Conservation (phyloP, 2,113 vertebrate species). For the Brienomyrus longianalis region DNA sequence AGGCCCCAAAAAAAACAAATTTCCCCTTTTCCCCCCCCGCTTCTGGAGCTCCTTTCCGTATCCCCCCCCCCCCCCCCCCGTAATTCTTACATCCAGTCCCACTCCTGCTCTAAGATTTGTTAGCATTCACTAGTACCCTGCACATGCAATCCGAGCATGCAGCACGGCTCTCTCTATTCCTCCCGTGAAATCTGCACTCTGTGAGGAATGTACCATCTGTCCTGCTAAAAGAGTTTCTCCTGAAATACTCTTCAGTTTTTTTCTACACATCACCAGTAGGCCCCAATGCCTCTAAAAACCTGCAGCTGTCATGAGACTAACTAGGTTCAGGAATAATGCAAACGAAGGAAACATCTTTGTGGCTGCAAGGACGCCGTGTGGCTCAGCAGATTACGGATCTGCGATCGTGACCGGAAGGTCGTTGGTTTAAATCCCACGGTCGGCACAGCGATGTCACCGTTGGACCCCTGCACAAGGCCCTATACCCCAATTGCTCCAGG, state of each 20-base stretch:
- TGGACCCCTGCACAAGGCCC: not conserved
- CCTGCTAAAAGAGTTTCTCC: not conserved
- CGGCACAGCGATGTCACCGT: not conserved
- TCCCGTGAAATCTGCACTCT: not conserved
- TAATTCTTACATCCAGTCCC: not conserved
- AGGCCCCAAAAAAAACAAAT: not conserved
- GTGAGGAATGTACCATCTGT: not conserved
- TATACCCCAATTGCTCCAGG: not conserved
- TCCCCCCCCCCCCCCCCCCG: too few species aligned
- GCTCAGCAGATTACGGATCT: not conserved
- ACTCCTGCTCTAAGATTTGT: not conserved
- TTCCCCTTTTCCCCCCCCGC: not conserved
- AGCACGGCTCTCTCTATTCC: not conserved
- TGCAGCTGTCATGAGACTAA: constrained; percentile 7
- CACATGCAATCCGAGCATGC: not conserved
- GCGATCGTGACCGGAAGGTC: not conserved
- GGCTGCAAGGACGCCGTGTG: not conserved
- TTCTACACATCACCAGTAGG: not conserved
- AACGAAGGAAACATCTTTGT: not conserved
- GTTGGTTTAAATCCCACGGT: not conserved
- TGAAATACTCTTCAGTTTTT: not conserved
- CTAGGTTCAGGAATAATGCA: not conserved
- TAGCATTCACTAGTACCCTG: not conserved
- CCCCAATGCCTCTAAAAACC: not conserved
- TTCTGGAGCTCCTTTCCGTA: not conserved